Base-by-base conservation (phyloP, 2,888 invertebrate genomes). In the Leucania comma region DNA sequence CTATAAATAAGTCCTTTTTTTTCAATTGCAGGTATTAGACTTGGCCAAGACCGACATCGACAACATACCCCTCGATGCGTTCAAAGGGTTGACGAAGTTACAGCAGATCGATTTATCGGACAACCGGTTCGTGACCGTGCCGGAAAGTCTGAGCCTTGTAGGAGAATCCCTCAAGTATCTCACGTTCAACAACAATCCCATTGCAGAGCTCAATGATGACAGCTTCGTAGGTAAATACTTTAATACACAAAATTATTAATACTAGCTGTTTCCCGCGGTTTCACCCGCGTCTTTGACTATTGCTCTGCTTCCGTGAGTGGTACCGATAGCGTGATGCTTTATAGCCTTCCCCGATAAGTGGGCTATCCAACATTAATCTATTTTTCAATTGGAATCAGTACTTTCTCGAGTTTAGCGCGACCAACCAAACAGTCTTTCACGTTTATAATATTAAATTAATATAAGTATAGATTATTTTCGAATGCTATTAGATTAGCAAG, bases 141-240 rank as follows among this genome's bases (percentile, higher is more conserved):
- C 97, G 0, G 93, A 95, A 63, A 96, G 96, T 81, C 88, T 97
- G 57, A 94, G 92, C 60, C 86, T 96, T 65, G 89, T 97, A 38
- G 96, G 96, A n/a, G 90, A 90, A 60, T 96, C 96, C 8, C 90
- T 97, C 72, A 93, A 96, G 85, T 95, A 94, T 68, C 93, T 97
- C 24, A 96, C 96, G 50, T 93, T 97, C 83, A 97, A 97, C 78
- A 94, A 96, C 72, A 97, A 97, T 90, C 96, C 96, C 0, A 96
- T 97, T 57, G 89, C 95, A 24, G 96, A 96, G 80, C 91, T 97
- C 3, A 96, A 94, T 56, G 96, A 97, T 78, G 94, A 96, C 80
- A 97, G 97, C 75, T 97, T 97, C 80, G 87, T 96, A 72, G 97
- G 97, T 97, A 91, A 92, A 67, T 64, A 70, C 42, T 22, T 42